Base-by-base conservation (phyloP, 1,140 invertebrate genomes). In the Drosophila baimaii region DNA sequence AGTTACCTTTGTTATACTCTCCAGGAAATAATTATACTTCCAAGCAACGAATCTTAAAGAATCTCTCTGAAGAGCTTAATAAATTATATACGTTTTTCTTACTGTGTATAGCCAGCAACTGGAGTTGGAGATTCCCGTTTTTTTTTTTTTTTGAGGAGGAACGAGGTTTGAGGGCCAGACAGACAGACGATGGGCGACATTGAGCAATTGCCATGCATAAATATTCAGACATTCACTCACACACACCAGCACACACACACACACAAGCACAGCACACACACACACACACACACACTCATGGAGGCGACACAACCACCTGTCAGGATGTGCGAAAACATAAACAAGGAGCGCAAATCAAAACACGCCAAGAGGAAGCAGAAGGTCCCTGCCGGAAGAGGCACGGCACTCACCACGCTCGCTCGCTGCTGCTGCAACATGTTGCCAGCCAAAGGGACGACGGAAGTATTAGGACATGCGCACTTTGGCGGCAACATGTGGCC, bases 141-240 rank as follows among this genome's bases (percentile, higher is more conserved):
- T 49, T 65, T 17, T 49, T 59, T 49, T 49, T 65, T 68, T 31
- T 15, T 17, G 27, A n/a, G 23, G 17, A 7, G 27, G 27, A 27
- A 27, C 2, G n/a, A 13, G 27, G 57, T 51, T 62, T 59, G 72
- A 33, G 52, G 55, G 13, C 46, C 72, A 79, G 68, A 78, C 74
- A 66, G 46, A 47, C 72, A 83, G 73, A 78, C 74, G 65, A 71
- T 21, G 68, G 65, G 46, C 71, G 82, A 86, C 82, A 82, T 77
- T 86, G 82, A 86, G 83, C 75, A 88, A 86, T 88, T 86, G 82
- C 83, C 41, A 52, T 69, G 79, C 83, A 86, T 86, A 86, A 86
- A 86, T 88, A 82, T 73, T 64, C 65, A 33, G 56, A 46, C 73
- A 73, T 33, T 58, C 51, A 52, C 76, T 39, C 46, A 56, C 46